A percentile compares a stretch with the other conserved stretches of the same genome.
Evolutionary conservation across 37 sponge, comb jelly and placozoan genomes (phyloP).

Genomic region (Oopsacas minuta): DNA sequence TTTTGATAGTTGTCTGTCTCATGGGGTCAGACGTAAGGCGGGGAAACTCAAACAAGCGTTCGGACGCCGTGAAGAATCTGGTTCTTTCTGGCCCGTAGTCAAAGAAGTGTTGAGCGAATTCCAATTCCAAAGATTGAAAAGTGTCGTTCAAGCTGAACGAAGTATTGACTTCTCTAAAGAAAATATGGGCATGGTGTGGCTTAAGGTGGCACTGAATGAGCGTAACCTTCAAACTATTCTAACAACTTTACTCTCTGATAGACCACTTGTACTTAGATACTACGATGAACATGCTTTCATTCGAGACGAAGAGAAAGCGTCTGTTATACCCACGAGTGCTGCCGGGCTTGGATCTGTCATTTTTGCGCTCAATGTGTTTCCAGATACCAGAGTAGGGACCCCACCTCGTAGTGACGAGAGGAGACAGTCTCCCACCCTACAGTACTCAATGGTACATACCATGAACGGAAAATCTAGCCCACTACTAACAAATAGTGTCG

Average conservation of each 20-base stretch:
- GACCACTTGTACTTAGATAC: neutral
- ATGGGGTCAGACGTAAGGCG: neutral
- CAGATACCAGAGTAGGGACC: neutral
- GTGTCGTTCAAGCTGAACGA: neutral
- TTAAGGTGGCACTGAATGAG: conserved; percentile 66
- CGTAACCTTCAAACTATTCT: conserved; percentile 39
- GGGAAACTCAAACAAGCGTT: neutral
- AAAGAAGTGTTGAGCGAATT: neutral
- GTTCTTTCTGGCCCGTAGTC: neutral
- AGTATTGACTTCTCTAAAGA: neutral
- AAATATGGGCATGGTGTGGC: conserved; percentile 63
- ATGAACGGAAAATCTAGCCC: neutral
- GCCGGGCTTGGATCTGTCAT: conserved; percentile 33
- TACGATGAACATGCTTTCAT: conserved; percentile 60
- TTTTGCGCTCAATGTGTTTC: neutral
- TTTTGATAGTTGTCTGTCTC: neutral
- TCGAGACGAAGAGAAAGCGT: conserved; percentile 53
- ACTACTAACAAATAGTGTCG: neutral
- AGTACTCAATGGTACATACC: neutral
- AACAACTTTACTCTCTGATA: neutral
- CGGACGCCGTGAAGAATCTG: neutral
- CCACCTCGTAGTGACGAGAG: neutral
- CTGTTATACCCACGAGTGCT: conserved; percentile 71
- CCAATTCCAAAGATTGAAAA: neutral
- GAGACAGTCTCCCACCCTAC: neutral